These are phyloP conservation scores for Diphyllodes magnificus DNA, from an alignment of 2,113 vertebrate genomes.

Conservation along the genomic window DNA sequence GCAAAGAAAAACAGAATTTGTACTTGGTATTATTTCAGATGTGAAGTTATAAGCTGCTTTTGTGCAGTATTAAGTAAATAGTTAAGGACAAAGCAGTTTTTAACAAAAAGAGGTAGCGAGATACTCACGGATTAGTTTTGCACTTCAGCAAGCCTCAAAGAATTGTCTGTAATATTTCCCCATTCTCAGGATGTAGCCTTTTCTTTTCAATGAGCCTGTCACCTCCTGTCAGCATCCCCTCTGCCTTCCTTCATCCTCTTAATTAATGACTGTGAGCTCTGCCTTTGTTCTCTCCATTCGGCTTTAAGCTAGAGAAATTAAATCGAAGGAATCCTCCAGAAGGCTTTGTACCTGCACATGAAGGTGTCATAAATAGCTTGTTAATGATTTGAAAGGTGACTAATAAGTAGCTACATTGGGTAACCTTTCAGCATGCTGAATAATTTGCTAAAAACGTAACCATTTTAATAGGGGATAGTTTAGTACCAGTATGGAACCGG, in stretches of 20 bases:
- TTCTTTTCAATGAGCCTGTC: slow-evolving; percentile 36
- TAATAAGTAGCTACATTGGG: slow-evolving; percentile 30
- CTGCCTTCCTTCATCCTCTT: slow-evolving; percentile 55
- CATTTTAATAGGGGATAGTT: background rate
- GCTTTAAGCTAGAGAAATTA: slow-evolving; percentile 46
- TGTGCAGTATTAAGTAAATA: slow-evolving; percentile 16
- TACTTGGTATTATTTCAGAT: background rate
- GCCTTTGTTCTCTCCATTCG: slow-evolving; percentile 25
- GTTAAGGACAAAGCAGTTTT: slow-evolving; percentile 19
- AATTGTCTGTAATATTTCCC: slow-evolving; percentile 19
- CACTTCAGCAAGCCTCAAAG: slow-evolving; percentile 13
- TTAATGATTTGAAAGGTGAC: slow-evolving; percentile 26
- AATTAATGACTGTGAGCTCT: slow-evolving; percentile 27
- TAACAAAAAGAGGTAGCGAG: background rate
- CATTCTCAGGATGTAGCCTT: slow-evolving; percentile 15
- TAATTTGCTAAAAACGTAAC: background rate
- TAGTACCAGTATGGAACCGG: background rate
- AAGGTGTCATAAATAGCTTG: slow-evolving; percentile 37
- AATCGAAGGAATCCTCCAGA: slow-evolving; percentile 21
- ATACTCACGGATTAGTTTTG: background rate
- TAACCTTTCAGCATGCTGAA: slow-evolving; percentile 24
- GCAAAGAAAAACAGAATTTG: background rate
- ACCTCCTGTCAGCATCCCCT: slow-evolving; percentile 42
- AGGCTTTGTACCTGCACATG: slow-evolving; percentile 44
- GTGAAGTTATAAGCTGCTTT: slow-evolving; percentile 25